Evolutionary conservation across 2,797 vertebrate genomes (phyloP).

Genomic region (Acipenser transmontanus): DNA sequence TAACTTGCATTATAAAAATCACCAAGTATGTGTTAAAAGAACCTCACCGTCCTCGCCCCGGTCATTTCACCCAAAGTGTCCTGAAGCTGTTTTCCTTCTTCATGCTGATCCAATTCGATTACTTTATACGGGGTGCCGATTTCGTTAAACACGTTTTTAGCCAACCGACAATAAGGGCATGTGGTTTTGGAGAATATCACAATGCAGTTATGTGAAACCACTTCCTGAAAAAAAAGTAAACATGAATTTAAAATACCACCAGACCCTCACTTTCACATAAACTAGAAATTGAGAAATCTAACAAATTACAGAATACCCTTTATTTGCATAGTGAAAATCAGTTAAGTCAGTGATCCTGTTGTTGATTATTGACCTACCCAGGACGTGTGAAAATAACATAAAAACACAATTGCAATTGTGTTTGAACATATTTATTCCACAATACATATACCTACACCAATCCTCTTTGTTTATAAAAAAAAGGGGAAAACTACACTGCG

Average conservation of each 20-base stretch:
- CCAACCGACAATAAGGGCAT: constrained; percentile 86
- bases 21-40: constrained; percentile 8
- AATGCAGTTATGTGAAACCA: constrained; percentile 82
- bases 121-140: constrained; percentile 77
- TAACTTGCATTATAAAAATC: not conserved
- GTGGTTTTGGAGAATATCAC: constrained; percentile 96
- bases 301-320: too few species aligned
- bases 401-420: too few species aligned
- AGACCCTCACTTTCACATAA: too few species aligned
- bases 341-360: too few species aligned
- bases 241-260: not conserved
- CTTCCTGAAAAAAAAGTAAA: constrained; percentile 57
- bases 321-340: too few species aligned
- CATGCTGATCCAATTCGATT: constrained; percentile 78
- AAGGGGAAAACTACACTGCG: too few species aligned
- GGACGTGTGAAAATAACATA: too few species aligned
- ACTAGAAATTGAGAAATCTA: too few species aligned
- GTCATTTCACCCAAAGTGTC: constrained; percentile 78
- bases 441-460: too few species aligned
- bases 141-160: constrained; percentile 82
- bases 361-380: too few species aligned
- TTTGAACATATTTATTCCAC: too few species aligned
- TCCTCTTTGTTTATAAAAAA: too few species aligned
- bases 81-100: constrained; percentile 76
- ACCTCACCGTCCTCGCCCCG: constrained; percentile 79